Evolutionary conservation across 2,888 invertebrate genomes (phyloP), one percentile per base, ranked within the genome.

Genomic region (Caradrina clavipalpis): DNA sequence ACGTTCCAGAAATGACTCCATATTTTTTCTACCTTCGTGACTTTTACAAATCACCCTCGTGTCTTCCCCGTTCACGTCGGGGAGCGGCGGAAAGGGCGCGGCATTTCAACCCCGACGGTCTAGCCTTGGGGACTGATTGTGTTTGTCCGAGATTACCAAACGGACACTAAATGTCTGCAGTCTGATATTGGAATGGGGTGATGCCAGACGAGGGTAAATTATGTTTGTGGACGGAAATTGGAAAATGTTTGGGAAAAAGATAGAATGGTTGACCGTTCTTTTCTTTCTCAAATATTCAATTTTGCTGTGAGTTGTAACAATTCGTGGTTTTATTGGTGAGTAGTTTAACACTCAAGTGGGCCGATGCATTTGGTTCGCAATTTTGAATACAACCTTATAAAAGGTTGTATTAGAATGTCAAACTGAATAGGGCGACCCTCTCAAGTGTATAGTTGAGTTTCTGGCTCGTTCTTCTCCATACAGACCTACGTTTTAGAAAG

Each of bases 21-120:
- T 57, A 69, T 62, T 79, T 61, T 67, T 67, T 61, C 35, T 63
- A 67, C 61, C 53, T 66, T 61, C 81, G 81, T 83, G 83, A 81
- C 85, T 83, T 83, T 84, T 66, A 76, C 63, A 73, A 77, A 73
- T 75, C 74, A 83, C 78, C 83, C 77, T 76, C 47, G 39, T 60
- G 59, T 45, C 39, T 56, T 63, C 68, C 69, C 77, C 62, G 10
- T 73, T 64, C 17, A 73, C 75, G 61, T 73, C 69, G 77, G 78
- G 86, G 85, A 73, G 70, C 80, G 84, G 84, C 80, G 78, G 76
- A 86, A 86, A 88, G 89, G 90, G 90, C 88, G 89, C 86, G 89
- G 73, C 82, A 83, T 86, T 83, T 78, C 69, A 71, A 81, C 83
- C 68, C 62, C 59, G 26, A 56, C 59, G 73, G 73, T 80, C 78